These are phyloP conservation scores for Drosophila fungiperda DNA, from an alignment of 2,888 invertebrate genomes.

Conservation along the genomic window DNA sequence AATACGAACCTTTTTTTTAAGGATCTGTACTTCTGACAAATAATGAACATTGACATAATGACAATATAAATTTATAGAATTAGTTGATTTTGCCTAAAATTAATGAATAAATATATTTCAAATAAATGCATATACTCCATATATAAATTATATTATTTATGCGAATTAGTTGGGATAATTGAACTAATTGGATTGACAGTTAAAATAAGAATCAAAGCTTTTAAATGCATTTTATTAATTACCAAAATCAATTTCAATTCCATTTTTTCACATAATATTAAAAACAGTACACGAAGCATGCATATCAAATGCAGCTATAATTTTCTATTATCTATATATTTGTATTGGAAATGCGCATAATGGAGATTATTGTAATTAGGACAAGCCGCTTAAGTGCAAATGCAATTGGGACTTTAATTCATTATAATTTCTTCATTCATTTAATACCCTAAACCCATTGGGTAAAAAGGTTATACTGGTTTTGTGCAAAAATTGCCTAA, in stretches of 20 bases:
- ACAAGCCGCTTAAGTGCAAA: slow-evolving; percentile 23
- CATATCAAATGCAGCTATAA: background rate
- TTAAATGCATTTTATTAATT: background rate
- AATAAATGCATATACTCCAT: background rate
- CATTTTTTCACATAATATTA: background rate
- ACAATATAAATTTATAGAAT: too few species aligned
- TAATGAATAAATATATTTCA: too few species aligned
- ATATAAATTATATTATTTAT: background rate
- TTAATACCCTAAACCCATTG: background rate
- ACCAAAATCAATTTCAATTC: too few species aligned
- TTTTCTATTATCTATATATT: background rate
- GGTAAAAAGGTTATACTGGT: background rate
- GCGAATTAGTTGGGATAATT: background rate
- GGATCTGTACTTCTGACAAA: too few species aligned
- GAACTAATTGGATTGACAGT: background rate
- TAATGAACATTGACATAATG: too few species aligned
- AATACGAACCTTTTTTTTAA: too few species aligned
- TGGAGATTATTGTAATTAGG: slow-evolving; percentile 29
- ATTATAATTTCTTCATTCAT: background rate
- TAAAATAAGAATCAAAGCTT: background rate
- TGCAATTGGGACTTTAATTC: background rate
- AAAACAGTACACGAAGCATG: background rate
- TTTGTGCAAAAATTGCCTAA: background rate
- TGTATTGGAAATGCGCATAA: background rate
- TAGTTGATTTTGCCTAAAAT: too few species aligned